Evolutionary conservation across 2,888 invertebrate species (phyloP).

Genomic region (Dryobota labecula): DNA sequence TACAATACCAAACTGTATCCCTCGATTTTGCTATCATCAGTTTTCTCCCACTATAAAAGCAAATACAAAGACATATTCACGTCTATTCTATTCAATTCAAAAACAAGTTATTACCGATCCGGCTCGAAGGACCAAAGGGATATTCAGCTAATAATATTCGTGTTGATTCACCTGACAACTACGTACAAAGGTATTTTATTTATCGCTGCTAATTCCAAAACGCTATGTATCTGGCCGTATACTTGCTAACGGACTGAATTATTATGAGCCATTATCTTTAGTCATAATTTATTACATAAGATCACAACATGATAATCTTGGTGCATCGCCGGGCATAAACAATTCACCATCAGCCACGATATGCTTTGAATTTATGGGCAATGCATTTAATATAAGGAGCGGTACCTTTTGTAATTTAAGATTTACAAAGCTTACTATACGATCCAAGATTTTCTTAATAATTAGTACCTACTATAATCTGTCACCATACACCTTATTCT

Average conservation of each 20-base stretch:
- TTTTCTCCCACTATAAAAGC: no score
- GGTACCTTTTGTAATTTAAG: no score
- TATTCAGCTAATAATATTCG: background rate
- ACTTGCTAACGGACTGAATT: background rate
- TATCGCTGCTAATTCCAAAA: background rate
- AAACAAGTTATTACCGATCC: background rate
- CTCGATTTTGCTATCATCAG: no score
- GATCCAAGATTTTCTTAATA: no score
- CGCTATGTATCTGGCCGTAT: background rate
- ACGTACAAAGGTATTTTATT: background rate
- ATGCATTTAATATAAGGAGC: no score
- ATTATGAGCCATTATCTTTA: background rate
- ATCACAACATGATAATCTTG: background rate
- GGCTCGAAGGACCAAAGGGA: background rate
- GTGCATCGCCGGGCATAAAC: conserved; percentile 2
- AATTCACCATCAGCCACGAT: background rate
- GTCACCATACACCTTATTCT: no score
- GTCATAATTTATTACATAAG: background rate
- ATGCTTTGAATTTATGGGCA: background rate
- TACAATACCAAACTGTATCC: no score
- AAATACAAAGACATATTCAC: no score
- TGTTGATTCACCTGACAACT: background rate
- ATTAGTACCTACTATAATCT: no score
- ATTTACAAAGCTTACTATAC: no score
- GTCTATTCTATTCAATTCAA: no score